Percentiles rank a stretch among this genome's conserved stretches.
Conservation (phyloP, 2,797 vertebrate species). For the Echiichthys vipera region DNA sequence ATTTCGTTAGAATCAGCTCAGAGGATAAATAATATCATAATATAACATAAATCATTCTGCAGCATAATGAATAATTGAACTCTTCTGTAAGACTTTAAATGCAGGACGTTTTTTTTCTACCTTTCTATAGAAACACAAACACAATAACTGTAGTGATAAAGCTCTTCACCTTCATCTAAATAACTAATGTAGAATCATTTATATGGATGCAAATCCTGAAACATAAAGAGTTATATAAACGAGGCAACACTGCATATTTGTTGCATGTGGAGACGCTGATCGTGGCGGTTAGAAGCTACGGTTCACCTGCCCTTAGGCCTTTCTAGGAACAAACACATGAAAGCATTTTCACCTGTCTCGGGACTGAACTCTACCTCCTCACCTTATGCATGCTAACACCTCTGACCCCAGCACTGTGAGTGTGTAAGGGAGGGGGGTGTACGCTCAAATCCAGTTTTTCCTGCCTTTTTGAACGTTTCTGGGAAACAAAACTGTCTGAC, state of each 20-base stretch:
- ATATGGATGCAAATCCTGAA: neutral
- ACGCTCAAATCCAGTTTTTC: slow-evolving; percentile 73
- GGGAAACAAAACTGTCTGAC: slow-evolving; percentile 49
- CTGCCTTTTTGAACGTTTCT: slow-evolving; percentile 44
- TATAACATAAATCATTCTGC: no score
- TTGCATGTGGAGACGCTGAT: slow-evolving; percentile 43
- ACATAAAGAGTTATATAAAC: neutral
- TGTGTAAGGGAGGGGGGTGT: neutral
- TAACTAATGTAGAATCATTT: neutral
- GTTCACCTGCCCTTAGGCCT: slow-evolving; percentile 64
- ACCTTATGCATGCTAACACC: slow-evolving; percentile 48
- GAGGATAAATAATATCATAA: no score
- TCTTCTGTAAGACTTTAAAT: no score
- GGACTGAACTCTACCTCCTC: slow-evolving; percentile 54
- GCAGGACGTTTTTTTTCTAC: no score
- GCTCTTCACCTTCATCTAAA: neutral
- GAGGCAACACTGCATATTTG: slow-evolving; percentile 3
- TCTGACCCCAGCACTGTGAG: slow-evolving; percentile 50
- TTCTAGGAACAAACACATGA: slow-evolving; percentile 60
- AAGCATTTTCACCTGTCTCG: slow-evolving; percentile 73
- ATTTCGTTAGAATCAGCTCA: neutral
- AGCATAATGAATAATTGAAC: no score
- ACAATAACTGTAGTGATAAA: neutral
- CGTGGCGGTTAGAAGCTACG: slow-evolving; percentile 32
- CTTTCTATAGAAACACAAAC: no score